Evolutionary conservation across 2,888 invertebrate genomes (phyloP).

Genomic region (Euphydryas editha): DNA sequence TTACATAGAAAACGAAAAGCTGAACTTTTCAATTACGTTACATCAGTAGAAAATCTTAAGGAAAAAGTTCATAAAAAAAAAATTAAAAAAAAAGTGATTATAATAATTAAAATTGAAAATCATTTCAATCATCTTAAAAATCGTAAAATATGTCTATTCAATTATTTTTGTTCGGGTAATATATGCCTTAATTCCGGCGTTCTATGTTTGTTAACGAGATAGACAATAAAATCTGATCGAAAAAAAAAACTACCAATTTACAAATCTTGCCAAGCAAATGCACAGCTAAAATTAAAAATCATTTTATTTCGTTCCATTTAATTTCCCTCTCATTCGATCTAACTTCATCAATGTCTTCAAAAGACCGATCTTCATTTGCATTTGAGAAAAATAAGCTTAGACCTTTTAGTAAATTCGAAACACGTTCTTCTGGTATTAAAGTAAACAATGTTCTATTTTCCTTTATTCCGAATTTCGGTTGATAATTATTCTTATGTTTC

Average conservation of each 20-base stretch:
- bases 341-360: slow-evolving; percentile 37
- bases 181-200: background rate
- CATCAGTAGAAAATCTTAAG: no score
- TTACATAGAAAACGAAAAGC: no score
- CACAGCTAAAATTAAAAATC: background rate
- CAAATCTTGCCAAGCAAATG: background rate
- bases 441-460: slow-evolving; percentile 30
- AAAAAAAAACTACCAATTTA: background rate
- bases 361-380: slow-evolving; percentile 36
- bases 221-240: background rate
- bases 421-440: slow-evolving; percentile 32
- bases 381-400: slow-evolving; percentile 30
- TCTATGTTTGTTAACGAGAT: background rate
- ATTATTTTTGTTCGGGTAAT: background rate
- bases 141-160: background rate
- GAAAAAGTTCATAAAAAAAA: no score
- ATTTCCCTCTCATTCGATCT: slow-evolving; percentile 24
- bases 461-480: slow-evolving; percentile 8
- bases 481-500: slow-evolving; percentile 13
- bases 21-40: no score
- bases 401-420: slow-evolving; percentile 22
- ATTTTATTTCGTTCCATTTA: background rate
- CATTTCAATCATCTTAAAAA: background rate
- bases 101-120: no score
- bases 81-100: no score